Conservation (phyloP, 2,888 invertebrate species). For the Drosophila acutilabella region DNA sequence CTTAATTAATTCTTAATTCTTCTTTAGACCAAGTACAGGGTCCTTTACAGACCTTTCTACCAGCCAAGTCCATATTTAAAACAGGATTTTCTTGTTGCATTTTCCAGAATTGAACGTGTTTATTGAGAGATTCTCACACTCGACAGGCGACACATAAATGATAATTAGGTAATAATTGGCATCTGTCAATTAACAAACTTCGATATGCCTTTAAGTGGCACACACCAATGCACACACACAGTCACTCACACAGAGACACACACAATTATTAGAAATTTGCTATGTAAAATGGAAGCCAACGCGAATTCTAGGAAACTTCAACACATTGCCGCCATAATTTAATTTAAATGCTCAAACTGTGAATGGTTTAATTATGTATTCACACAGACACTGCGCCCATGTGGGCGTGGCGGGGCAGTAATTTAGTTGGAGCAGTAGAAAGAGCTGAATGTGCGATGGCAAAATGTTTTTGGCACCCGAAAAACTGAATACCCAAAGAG, state of each 20-base stretch:
- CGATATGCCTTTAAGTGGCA: slow-evolving; percentile 68
- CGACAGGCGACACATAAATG: slow-evolving; percentile 57
- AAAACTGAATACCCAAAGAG: slow-evolving; percentile 44
- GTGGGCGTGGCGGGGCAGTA: slow-evolving; percentile 3
- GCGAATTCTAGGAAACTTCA: slow-evolving; percentile 31
- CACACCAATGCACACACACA: slow-evolving; percentile 34
- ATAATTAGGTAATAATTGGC: slow-evolving; percentile 78
- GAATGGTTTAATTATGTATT: slow-evolving; percentile 78
- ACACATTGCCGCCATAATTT: slow-evolving; percentile 71
- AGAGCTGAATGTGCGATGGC: slow-evolving; percentile 42
- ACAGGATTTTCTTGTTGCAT: no score
- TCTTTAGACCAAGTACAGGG: no score
- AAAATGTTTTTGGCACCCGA: slow-evolving; percentile 54
- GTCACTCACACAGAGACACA: background rate
- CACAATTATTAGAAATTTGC: background rate
- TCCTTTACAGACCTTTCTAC: no score
- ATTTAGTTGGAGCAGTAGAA: slow-evolving; percentile 23
- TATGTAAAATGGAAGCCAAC: background rate
- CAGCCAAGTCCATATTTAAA: no score
- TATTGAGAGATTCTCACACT: background rate
- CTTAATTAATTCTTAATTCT: no score
- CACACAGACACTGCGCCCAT: slow-evolving; percentile 35
- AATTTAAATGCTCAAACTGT: slow-evolving; percentile 79
- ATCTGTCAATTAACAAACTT: slow-evolving; percentile 73
- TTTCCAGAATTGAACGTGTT: background rate